Evolutionary conservation across 1,140 invertebrate genomes (phyloP).

Genomic region (Mesaphorura yosii): DNA sequence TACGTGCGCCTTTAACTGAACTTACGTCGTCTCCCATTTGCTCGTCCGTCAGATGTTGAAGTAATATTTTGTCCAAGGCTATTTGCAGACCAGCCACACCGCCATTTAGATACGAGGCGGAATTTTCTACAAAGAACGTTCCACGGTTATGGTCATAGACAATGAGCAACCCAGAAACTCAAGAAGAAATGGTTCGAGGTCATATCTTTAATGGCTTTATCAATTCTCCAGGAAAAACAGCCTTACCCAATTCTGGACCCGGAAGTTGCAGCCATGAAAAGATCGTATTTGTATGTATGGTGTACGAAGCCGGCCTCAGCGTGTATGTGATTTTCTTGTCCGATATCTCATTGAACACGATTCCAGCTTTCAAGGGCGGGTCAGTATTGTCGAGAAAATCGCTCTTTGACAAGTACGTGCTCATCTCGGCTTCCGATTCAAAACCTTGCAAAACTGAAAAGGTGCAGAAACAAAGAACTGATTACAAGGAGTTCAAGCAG

Average conservation of each 20-base stretch:
- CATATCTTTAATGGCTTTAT: background rate
- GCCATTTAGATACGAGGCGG: slow-evolving; percentile 8
- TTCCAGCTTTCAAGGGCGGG: slow-evolving; percentile 12
- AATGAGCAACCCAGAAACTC: background rate
- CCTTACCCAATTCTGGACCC: slow-evolving; percentile 41
- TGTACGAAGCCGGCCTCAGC: slow-evolving; percentile 15
- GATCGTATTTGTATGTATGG: slow-evolving; percentile 44
- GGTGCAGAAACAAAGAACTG: background rate
- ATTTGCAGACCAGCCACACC: slow-evolving; percentile 25
- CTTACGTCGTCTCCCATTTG: slow-evolving; percentile 11
- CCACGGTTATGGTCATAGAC: background rate
- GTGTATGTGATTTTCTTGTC: slow-evolving; percentile 18
- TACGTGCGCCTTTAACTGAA: background rate
- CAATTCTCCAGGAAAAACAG: background rate
- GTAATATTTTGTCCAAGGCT: slow-evolving; percentile 18
- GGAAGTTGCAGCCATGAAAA: slow-evolving; percentile 55
- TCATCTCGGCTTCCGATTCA: slow-evolving; percentile 19
- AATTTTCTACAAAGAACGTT: slow-evolving; percentile 14
- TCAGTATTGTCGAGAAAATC: slow-evolving; percentile 7
- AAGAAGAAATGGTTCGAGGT: too few relatives aligned
- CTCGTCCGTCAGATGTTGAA: slow-evolving; percentile 8
- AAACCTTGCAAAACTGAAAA: slow-evolving; percentile 18
- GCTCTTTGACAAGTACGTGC: slow-evolving; percentile 7
- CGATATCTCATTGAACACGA: slow-evolving; percentile 23
- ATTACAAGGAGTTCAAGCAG: too few relatives aligned